Percentiles rank a stretch among this genome's conserved stretches.
These are phyloP conservation scores for human DNA, from an alignment of 2,113 vertebrate genomes.

Conservation along the genomic window DNA sequence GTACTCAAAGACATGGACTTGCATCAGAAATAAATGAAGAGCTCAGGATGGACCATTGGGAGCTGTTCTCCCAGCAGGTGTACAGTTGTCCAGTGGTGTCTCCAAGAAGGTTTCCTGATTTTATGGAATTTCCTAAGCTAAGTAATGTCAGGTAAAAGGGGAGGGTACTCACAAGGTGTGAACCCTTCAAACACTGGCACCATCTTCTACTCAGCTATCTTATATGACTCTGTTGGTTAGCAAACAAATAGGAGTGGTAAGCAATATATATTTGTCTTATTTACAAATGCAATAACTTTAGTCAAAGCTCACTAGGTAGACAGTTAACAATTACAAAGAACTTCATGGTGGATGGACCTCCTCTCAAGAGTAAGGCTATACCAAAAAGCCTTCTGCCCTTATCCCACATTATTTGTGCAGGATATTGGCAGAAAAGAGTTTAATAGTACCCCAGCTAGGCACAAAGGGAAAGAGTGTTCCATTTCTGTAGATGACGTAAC, in stretches of 20 bases:
- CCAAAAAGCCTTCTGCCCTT: not conserved
- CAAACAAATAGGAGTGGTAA: not conserved
- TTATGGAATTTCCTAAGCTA: too few species aligned
- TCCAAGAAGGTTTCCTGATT: not conserved
- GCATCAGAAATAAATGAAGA: not conserved
- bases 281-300: not conserved
- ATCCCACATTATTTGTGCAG: not conserved
- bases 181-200: not conserved
- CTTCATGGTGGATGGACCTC: not conserved
- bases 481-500: not conserved
- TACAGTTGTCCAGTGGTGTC: not conserved
- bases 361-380: not conserved
- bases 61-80: not conserved
- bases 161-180: not conserved
- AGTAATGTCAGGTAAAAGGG: not conserved
- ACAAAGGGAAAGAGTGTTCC: not conserved
- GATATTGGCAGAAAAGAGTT: not conserved
- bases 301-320: not conserved
- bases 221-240: not conserved
- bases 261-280: not conserved
- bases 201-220: not conserved
- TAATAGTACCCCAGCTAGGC: not conserved
- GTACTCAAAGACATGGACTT: not conserved
- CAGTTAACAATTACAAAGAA: not conserved
- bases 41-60: not conserved